Evolutionary conservation across 1,140 invertebrate genomes (phyloP).

Genomic region (Penaeus japonicus): DNA sequence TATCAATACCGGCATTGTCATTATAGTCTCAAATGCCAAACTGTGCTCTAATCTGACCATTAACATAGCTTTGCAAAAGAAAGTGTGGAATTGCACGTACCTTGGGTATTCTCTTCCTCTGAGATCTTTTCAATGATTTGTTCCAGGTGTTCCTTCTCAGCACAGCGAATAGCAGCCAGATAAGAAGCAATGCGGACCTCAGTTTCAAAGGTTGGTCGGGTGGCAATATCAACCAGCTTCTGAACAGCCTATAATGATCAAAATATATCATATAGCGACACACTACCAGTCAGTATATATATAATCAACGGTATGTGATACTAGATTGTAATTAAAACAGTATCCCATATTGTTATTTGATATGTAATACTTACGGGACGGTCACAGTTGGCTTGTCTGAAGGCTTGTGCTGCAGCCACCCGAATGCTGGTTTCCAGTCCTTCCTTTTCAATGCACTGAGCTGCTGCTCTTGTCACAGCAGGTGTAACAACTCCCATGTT

Average conservation of each 20-base stretch:
- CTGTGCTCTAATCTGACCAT: too few relatives aligned
- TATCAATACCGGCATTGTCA: too few relatives aligned
- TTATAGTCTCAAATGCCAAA: too few relatives aligned
- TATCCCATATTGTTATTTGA: too few relatives aligned
- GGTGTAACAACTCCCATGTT: slow-evolving; percentile 33
- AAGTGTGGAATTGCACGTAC: too few relatives aligned
- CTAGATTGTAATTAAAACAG: too few relatives aligned
- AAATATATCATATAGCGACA: too few relatives aligned
- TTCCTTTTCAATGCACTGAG: slow-evolving; percentile 14
- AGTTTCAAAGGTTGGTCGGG: neutral
- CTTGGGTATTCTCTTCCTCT: neutral
- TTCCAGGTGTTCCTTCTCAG: neutral
- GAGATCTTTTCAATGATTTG: neutral
- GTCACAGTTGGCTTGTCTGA: neutral
- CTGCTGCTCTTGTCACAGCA: neutral
- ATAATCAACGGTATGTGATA: too few relatives aligned
- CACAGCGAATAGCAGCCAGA: neutral
- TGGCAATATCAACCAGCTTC: neutral
- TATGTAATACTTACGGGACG: neutral
- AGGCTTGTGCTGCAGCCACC: slow-evolving; percentile 32
- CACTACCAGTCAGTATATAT: too few relatives aligned
- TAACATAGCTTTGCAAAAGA: too few relatives aligned
- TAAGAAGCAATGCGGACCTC: neutral
- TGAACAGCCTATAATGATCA: neutral
- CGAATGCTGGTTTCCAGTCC: neutral